Evolutionary conservation across 1,140 invertebrate species (phyloP), one percentile per base, ranked within the genome.

Genomic region (Drosophila pseudoobscura): DNA sequence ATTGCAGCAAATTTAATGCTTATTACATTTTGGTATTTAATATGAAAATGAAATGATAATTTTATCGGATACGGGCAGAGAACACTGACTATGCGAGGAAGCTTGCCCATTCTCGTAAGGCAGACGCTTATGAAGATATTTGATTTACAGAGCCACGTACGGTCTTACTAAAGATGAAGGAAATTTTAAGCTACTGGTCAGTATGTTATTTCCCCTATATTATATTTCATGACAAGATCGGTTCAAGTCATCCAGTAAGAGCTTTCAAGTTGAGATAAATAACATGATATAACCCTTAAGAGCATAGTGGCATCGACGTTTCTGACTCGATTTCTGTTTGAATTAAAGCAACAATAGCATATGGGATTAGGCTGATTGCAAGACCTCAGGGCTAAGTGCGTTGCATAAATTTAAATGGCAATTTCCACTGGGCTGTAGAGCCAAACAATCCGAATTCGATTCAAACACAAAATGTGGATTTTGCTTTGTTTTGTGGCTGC

Each of bases 381-480:
- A 57, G 55, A 45, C 54, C 58, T 54, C 60, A 70, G 73, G 56
- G 60, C 62, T 80, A 44, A 77, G 52, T 54, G 53, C 55, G 76
- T 58, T 58, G 53, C 56, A 85, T 76, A 73, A 64, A 85, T 76
- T 80, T 70, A 75, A 77, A 80, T 80, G 74, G 77, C 59, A 80
- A 74, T 80, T 84, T 85, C 59, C 63, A 35, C 53, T 39, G 17
- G 54, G 41, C 54, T 57, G 53, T 57, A 60, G 41, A 65, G 50
- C 47, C 20, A 15, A 58, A 51, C 47, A 70, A 56, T 43, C 54
- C 50, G 26, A 51, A 72, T 50, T 47, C 45, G 20, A 60, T 49
- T 22, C 51, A 35, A 49, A 49, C 50, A 8, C 8, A 46, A 15
- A 61, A 77, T 51, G 11, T 66, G 46, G 63, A 83, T 70, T 76